These are phyloP conservation scores for Corythoichthys haematopterus DNA, from an alignment of 2,113 vertebrate genomes.

Conservation along the genomic window DNA sequence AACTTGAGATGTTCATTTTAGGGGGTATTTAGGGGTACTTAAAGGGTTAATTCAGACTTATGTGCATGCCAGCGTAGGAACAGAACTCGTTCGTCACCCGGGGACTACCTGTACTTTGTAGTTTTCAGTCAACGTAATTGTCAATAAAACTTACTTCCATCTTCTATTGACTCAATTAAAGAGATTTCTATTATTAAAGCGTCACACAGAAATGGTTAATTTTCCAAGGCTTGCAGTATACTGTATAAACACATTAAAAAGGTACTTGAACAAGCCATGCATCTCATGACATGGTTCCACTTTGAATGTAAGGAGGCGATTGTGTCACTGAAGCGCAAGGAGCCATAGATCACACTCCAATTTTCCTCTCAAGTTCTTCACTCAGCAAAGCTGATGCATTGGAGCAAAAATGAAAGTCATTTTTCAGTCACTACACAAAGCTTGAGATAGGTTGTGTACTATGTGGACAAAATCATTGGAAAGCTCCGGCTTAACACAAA, in stretches of 20 bases:
- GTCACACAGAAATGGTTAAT: neutral
- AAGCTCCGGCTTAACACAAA: neutral
- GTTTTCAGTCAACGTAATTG: neutral
- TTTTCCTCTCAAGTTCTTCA: slow-evolving; percentile 1
- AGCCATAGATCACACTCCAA: slow-evolving; percentile 1
- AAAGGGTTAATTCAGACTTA: too few species aligned
- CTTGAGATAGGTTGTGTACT: neutral
- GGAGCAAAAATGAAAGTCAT: neutral
- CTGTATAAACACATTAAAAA: neutral
- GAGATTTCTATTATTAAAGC: neutral
- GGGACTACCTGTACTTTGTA: too few species aligned
- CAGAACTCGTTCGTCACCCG: too few species aligned
- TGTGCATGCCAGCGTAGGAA: too few species aligned
- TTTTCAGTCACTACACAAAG: slow-evolving; percentile 6
- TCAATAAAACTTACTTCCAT: neutral
- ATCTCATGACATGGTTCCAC: slow-evolving; percentile 1
- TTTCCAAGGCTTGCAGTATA: neutral
- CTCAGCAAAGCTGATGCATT: neutral
- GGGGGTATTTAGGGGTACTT: too few species aligned
- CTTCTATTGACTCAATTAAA: neutral
- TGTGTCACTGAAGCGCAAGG: neutral
- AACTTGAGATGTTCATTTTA: too few species aligned
- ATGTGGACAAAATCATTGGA: neutral
- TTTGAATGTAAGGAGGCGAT: neutral
- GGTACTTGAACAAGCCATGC: slow-evolving; percentile 14